phyloP scores from a whole-genome alignment of 1,140 invertebrate species.

The Muscidifurax raptorellus region DNA sequence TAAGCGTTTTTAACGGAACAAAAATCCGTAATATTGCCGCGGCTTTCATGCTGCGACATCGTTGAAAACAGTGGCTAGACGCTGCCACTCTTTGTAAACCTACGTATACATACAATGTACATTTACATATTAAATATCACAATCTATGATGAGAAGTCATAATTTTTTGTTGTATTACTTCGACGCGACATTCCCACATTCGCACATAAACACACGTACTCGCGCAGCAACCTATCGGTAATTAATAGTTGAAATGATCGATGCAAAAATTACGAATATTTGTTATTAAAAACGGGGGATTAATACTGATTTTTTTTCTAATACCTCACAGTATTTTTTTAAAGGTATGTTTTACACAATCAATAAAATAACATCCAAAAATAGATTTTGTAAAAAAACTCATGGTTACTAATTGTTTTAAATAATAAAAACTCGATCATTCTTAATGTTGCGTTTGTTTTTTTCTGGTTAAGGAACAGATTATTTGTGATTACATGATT shows the following conservation, averaged over 20 bases:
- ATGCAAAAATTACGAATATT: constrained; percentile 42
- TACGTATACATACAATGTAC: constrained; percentile 51
- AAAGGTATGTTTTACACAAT: not conserved
- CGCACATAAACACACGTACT: constrained; percentile 29
- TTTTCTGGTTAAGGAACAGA: constrained; percentile 40
- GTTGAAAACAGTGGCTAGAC: constrained; percentile 45
- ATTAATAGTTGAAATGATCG: constrained; percentile 53
- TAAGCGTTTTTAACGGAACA: constrained; percentile 56
- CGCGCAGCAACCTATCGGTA: constrained; percentile 54
- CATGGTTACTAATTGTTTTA: not conserved
- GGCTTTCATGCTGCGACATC: constrained; percentile 35
- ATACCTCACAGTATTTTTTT: constrained; percentile 25
- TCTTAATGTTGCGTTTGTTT: constrained; percentile 31
- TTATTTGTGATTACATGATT: constrained; percentile 44
- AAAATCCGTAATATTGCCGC: constrained; percentile 53
- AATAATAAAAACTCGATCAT: constrained; percentile 27
- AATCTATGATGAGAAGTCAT: constrained; percentile 68
- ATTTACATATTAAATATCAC: constrained; percentile 67
- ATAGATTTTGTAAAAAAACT: constrained; percentile 28
- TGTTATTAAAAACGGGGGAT: constrained; percentile 42
- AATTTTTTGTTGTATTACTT: constrained; percentile 43
- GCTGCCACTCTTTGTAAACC: constrained; percentile 41
- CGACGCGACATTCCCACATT: constrained; percentile 37
- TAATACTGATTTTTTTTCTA: constrained; percentile 45
- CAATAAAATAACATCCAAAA: constrained; percentile 30